These are phyloP conservation scores for Epizoanthus stellaris DNA, from an alignment of 92 coral and sea anemone genomes.

Conservation along the genomic window DNA sequence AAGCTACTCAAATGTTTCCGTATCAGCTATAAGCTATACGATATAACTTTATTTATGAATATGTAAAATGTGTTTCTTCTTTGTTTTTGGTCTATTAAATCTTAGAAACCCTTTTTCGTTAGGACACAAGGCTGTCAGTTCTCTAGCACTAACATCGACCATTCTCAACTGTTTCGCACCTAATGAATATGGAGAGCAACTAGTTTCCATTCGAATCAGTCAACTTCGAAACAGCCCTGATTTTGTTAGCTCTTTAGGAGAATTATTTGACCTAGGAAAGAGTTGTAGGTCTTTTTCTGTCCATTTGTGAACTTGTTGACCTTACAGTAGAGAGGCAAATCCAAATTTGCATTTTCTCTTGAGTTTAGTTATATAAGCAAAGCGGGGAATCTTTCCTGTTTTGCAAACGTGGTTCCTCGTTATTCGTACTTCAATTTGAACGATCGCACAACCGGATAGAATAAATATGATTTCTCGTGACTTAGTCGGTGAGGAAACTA, in stretches of 20 bases:
- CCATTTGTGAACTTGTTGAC: background rate
- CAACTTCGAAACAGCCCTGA: background rate
- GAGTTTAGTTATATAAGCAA: background rate
- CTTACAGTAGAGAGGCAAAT: background rate
- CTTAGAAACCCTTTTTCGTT: background rate
- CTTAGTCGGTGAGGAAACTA: background rate
- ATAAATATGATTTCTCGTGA: constrained; percentile 27
- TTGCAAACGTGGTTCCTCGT: background rate
- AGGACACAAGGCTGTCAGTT: background rate
- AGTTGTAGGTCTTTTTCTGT: background rate
- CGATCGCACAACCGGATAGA: too few relatives aligned
- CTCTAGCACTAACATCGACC: background rate
- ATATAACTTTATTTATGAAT: background rate
- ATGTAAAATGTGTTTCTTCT: background rate
- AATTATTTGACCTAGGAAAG: constrained; percentile 3
- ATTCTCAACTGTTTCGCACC: constrained; percentile 1
- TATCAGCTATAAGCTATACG: background rate
- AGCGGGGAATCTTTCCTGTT: background rate
- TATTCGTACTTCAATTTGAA: background rate
- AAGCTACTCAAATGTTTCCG: background rate
- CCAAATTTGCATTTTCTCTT: background rate
- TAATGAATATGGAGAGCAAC: background rate
- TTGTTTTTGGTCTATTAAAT: background rate
- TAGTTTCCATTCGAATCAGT: constrained; percentile 1
- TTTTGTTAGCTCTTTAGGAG: background rate